Conservation (phyloP, 2,888 invertebrate species). For the Thalpophila matura region DNA sequence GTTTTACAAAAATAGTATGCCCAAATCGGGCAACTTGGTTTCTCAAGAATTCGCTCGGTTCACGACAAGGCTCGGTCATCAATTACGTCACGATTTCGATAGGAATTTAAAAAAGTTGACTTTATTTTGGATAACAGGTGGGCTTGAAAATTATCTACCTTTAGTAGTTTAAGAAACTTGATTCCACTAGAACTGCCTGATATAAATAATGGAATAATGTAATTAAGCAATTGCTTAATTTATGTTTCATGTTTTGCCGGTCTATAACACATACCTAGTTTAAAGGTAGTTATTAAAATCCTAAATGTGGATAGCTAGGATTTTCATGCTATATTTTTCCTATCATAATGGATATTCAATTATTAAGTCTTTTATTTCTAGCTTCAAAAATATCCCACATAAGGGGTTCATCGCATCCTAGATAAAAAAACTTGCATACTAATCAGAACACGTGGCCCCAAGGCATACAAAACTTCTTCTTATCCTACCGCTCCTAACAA, state of each 20-base stretch:
- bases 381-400: not conserved
- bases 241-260: not conserved
- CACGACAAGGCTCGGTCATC: conserved; percentile 40
- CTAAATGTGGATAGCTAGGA: no score
- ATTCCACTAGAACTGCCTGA: not conserved
- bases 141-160: not conserved
- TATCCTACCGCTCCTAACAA: conserved; percentile 34
- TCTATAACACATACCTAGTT: no score
- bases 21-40: conserved; percentile 55
- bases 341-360: not conserved
- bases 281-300: no score
- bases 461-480: conserved; percentile 45
- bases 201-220: not conserved
- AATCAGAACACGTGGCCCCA: conserved; percentile 46
- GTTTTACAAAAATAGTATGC: conserved; percentile 51
- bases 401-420: not conserved
- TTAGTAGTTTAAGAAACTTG: not conserved
- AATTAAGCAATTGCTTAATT: not conserved
- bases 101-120: conserved; percentile 22
- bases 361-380: no score
- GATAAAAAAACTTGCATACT: conserved; percentile 12
- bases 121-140: conserved; percentile 15
- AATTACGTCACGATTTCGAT: conserved; percentile 40
- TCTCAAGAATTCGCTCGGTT: conserved; percentile 54
- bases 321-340: not conserved